Percentiles rank a stretch among this genome's conserved stretches.
These are phyloP conservation scores for Procambarus virginalis DNA, from an alignment of 1,140 invertebrate species.

Conservation along the genomic window DNA sequence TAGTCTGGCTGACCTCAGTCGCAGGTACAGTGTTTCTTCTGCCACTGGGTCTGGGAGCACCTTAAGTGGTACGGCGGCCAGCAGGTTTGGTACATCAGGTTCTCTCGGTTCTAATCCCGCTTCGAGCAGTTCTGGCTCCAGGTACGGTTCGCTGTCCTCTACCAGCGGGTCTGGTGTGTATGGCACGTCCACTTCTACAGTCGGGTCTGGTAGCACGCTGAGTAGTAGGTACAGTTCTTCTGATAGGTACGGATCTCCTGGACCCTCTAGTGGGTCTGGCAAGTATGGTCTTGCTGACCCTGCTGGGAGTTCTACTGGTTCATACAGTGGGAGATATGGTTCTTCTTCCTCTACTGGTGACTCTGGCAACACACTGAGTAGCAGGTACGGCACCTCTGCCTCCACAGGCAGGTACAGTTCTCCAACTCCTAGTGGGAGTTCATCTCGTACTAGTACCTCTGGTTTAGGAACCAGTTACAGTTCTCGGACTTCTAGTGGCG, in stretches of 20 bases:
- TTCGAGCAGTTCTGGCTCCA: not conserved
- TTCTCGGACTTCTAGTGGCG: not conserved
- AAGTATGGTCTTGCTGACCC: not conserved
- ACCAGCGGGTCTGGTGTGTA: not conserved
- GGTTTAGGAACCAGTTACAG: not conserved
- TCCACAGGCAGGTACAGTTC: not conserved
- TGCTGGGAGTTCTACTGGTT: not conserved
- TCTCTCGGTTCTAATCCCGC: not conserved
- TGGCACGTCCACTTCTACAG: not conserved
- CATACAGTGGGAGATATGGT: not conserved
- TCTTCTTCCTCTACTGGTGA: not conserved
- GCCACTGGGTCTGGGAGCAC: not conserved
- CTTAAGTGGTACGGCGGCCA: not conserved
- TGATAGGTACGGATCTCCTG: constrained; percentile 9
- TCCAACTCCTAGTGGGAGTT: not conserved
- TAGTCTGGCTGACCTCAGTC: constrained; percentile 7
- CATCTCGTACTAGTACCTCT: not conserved
- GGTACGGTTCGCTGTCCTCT: not conserved
- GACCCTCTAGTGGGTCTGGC: not conserved
- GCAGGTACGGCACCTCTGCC: not conserved
- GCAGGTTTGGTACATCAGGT: constrained; percentile 11
- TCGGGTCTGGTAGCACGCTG: not conserved
- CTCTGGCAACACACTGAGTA: too few species aligned
- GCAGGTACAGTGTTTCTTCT: not conserved
- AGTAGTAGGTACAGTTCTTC: not conserved